Evolutionary conservation across 2,888 invertebrate genomes (phyloP).

Genomic region (Mythimna impura): DNA sequence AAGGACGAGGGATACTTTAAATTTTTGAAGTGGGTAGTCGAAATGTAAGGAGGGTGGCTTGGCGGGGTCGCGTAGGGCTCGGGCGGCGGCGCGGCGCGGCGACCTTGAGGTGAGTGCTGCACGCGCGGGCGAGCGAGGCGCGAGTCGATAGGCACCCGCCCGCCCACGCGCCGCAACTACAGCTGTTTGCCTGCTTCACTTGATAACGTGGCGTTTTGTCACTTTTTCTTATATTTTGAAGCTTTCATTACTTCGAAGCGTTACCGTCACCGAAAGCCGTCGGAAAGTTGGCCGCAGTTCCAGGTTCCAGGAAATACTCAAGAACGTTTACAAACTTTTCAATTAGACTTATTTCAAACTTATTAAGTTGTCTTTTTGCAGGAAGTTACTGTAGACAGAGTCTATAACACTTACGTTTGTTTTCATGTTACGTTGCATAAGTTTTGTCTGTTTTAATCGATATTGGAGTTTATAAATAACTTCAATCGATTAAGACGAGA

Average conservation of each 20-base stretch:
- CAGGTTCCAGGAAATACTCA: conserved; percentile 38
- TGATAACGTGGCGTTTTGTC: conserved; percentile 78
- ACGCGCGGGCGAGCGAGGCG: conserved; percentile 75
- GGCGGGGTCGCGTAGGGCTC: conserved; percentile 79
- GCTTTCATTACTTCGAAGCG: conserved; percentile 42
- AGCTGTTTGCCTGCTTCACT: conserved; percentile 80
- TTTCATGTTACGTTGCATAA: conserved; percentile 15
- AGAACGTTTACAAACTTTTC: conserved; percentile 60
- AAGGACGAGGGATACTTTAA: conserved; percentile 83
- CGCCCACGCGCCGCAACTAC: conserved; percentile 86
- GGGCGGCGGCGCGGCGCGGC: conserved; percentile 70
- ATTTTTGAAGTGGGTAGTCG: conserved; percentile 77
- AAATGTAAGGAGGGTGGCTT: conserved; percentile 76
- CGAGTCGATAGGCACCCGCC: conserved; percentile 83
- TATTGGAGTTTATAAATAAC: conserved; percentile 30
- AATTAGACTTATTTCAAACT: conserved; percentile 55
- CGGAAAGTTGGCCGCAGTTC: conserved; percentile 35
- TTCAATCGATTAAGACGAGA: conserved; percentile 41
- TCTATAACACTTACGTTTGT: background rate
- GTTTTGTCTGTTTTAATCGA: conserved; percentile 8
- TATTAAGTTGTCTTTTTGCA: conserved; percentile 39
- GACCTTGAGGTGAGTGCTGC: conserved; percentile 88
- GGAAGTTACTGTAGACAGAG: conserved; percentile 1
- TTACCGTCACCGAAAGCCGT: conserved; percentile 11
- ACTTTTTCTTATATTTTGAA: conserved; percentile 63